Conservation (phyloP, 1,140 invertebrate species). For the Pollicipes pollicipes region DNA sequence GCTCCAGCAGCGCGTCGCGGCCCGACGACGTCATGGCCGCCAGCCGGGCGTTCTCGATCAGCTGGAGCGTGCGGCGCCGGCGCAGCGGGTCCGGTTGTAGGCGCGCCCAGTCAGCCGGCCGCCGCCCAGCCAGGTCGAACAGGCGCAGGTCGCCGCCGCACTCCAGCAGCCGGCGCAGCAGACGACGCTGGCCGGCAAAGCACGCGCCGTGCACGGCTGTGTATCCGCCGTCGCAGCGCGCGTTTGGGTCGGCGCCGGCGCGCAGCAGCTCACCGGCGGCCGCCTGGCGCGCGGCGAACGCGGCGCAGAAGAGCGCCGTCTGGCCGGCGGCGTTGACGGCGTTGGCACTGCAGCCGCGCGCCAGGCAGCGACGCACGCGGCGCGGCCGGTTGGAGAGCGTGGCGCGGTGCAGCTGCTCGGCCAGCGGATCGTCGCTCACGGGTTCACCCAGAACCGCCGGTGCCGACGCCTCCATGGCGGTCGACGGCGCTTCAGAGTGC, state of each 20-base stretch:
- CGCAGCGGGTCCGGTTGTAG: slow-evolving; percentile 19
- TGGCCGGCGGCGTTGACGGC: slow-evolving; percentile 28
- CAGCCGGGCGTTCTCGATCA: slow-evolving; percentile 9
- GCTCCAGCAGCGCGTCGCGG: neutral
- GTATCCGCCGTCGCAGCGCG: slow-evolving; percentile 22
- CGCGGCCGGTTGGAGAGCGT: slow-evolving; percentile 1
- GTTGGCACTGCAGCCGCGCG: slow-evolving; percentile 19
- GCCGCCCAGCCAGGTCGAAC: slow-evolving; percentile 21
- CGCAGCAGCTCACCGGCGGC: slow-evolving; percentile 24
- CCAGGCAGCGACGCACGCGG: slow-evolving; percentile 20
- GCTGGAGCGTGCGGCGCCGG: slow-evolving; percentile 9
- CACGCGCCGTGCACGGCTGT: slow-evolving; percentile 30
- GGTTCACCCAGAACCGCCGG: too few species aligned
- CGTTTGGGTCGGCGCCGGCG: slow-evolving; percentile 30
- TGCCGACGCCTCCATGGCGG: too few species aligned
- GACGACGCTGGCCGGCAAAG: slow-evolving; percentile 24
- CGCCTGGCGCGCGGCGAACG: slow-evolving; percentile 18
- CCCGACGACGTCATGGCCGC: neutral
- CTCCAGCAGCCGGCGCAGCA: slow-evolving; percentile 25
- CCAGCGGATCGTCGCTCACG: too few species aligned
- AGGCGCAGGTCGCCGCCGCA: slow-evolving; percentile 30
- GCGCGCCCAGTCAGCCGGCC: slow-evolving; percentile 22
- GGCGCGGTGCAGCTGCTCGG: neutral
- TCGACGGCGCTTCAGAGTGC: too few species aligned
- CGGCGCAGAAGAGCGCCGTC: slow-evolving; percentile 30